These are phyloP conservation scores for Mnemiopsis leidyi DNA, from an alignment of 37 sponge, comb jelly and placozoan genomes.

Conservation along the genomic window DNA sequence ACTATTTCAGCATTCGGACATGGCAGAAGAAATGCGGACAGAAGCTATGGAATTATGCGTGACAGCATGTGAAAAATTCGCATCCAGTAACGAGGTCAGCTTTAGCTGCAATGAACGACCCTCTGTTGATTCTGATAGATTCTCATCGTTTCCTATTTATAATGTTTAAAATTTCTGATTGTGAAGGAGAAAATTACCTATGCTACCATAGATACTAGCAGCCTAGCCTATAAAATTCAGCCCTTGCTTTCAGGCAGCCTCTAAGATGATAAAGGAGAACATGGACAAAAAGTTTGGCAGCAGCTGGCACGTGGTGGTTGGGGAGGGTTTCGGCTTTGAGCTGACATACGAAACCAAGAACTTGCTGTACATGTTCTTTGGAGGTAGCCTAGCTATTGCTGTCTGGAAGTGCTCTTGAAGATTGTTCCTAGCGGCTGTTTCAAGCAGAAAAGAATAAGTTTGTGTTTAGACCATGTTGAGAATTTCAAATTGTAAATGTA, in stretches of 20 bases:
- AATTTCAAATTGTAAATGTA: too few species aligned
- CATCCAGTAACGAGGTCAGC: slow-evolving; percentile 84
- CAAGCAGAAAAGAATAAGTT: too few species aligned
- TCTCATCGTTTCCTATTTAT: too few species aligned
- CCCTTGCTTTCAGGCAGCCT: slow-evolving; percentile 73
- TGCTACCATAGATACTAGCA: too few species aligned
- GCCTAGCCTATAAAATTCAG: not conserved
- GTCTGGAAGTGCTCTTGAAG: slow-evolving; percentile 89
- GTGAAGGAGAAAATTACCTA: too few species aligned
- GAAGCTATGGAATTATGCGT: slow-evolving; percentile 99
- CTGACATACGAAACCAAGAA: slow-evolving; percentile 91
- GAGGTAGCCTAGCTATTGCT: slow-evolving; percentile 87
- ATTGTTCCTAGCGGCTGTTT: too few species aligned
- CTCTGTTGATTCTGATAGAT: too few species aligned
- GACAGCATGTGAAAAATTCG: slow-evolving; percentile 96
- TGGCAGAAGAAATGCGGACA: slow-evolving; percentile 95
- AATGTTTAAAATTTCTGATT: too few species aligned
- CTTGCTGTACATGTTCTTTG: slow-evolving; percentile 97
- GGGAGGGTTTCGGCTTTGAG: slow-evolving; percentile 94
- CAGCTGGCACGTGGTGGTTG: slow-evolving; percentile 96
- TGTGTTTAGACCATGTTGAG: too few species aligned
- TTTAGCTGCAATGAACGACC: slow-evolving; percentile 29
- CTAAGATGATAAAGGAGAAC: slow-evolving; percentile 97
- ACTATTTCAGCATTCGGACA: slow-evolving; percentile 86
- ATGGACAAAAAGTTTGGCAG: slow-evolving; percentile 99